Conservation (phyloP, 2,797 vertebrate genomes). For the Sciurus vulgaris region DNA sequence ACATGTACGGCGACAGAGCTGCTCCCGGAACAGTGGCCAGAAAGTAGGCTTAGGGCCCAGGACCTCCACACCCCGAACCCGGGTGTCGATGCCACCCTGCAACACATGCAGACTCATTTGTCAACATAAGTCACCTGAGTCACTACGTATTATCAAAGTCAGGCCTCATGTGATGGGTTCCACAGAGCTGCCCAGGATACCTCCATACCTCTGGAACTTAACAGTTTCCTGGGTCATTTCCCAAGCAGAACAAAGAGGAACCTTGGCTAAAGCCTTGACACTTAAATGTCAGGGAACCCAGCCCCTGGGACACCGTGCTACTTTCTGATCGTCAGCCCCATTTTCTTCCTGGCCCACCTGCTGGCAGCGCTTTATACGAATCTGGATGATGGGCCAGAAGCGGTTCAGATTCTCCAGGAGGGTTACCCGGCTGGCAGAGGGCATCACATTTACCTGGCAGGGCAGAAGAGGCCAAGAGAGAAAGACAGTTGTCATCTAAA, state of each 20-base stretch:
- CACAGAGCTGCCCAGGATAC: not conserved
- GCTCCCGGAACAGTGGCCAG: constrained; percentile 97
- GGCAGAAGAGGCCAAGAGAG: not conserved
- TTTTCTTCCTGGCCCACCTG: constrained; percentile 89
- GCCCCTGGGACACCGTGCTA: not conserved
- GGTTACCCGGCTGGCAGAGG: constrained; percentile 92
- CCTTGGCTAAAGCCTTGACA: not conserved
- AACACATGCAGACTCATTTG: not conserved
- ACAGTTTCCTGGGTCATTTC: not conserved
- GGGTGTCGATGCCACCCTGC: constrained; percentile 96
- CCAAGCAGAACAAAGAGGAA: not conserved
- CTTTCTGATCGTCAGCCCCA: not conserved
- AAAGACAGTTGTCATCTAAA: not conserved
- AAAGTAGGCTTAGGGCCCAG: constrained; percentile 96
- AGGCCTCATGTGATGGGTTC: not conserved
- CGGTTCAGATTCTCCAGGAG: constrained; percentile 95
- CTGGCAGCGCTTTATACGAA: constrained; percentile 96
- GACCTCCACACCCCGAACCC: constrained; percentile 96
- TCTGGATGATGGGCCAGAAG: constrained; percentile 96
- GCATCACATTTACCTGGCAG: constrained; percentile 92
- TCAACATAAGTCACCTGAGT: not conserved
- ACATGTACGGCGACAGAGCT: constrained; percentile 94
- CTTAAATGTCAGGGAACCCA: not conserved
- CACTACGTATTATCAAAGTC: not conserved
- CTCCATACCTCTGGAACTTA: not conserved